Conservation (phyloP, 53 echinoderm and acorn worm genomes). For the Hippasteria phrygiana region DNA sequence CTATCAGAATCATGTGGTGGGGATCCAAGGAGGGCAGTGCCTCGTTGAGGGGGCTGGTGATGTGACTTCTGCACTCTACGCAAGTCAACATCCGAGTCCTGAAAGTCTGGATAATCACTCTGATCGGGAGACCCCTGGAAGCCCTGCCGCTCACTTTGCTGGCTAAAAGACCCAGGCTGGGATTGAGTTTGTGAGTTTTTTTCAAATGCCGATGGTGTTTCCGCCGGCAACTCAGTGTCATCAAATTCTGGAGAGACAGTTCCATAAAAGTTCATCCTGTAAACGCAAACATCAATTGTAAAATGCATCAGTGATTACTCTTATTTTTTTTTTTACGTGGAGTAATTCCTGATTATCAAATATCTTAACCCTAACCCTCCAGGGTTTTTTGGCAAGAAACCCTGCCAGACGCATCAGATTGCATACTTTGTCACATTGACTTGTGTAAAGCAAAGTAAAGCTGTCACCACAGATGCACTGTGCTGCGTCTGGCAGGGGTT, state of each 20-base stretch:
- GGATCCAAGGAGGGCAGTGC: neutral
- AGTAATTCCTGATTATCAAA: neutral
- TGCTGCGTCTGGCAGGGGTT: no score
- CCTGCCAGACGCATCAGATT: no score
- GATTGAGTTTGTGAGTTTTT: neutral
- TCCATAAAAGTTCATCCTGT: constrained; percentile 48
- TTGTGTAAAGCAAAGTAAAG: no score
- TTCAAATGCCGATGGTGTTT: neutral
- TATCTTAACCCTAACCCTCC: no score
- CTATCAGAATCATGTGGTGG: neutral
- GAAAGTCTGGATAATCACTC: neutral
- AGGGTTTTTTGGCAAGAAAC: no score
- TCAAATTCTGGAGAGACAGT: neutral
- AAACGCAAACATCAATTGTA: neutral
- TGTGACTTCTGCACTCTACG: neutral
- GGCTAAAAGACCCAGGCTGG: neutral
- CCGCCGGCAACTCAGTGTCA: neutral
- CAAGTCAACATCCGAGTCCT: constrained; percentile 22
- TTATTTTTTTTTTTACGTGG: neutral
- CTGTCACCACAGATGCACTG: no score
- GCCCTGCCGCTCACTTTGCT: constrained; percentile 2
- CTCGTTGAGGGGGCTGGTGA: constrained; percentile 16
- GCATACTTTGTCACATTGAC: no score
- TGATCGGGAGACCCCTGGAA: constrained; percentile 18
- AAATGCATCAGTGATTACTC: neutral